Percentiles rank a stretch among this genome's conserved stretches.
phyloP scores from a whole-genome alignment of 2,888 invertebrate species.

The Aphrophora alni region DNA sequence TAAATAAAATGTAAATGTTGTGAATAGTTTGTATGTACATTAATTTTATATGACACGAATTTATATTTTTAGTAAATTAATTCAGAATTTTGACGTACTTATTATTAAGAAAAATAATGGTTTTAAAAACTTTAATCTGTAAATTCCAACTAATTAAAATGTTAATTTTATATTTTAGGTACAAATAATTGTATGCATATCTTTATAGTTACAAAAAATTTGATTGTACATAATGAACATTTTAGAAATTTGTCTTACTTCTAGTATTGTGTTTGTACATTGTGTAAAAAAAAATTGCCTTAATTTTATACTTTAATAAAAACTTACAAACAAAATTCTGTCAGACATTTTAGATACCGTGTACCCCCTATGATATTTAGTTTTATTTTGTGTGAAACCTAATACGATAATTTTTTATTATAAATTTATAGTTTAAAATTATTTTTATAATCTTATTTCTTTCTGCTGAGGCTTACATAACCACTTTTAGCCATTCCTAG shows the following conservation, averaged over 20 bases:
- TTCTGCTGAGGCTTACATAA: no score
- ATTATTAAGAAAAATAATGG: neutral
- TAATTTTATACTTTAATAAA: slow-evolving; percentile 6
- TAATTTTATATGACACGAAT: neutral
- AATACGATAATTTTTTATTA: no score
- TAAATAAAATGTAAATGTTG: neutral
- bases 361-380: no score
- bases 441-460: no score
- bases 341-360: no score
- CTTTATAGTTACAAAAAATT: neutral
- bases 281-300: neutral
- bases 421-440: no score
- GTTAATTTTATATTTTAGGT: neutral
- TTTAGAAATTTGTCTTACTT: neutral
- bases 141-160: neutral
- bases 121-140: neutral
- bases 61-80: neutral
- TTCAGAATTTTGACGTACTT: neutral
- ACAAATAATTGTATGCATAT: neutral
- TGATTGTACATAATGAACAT: neutral
- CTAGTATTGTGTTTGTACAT: neutral
- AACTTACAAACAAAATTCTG: neutral
- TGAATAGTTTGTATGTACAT: neutral
- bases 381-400: no score
- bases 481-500: no score